Evolutionary conservation across 64 coral and sea anemone species (phyloP), one percentile per base, ranked within the genome.

Genomic region (Montipora cactus): DNA sequence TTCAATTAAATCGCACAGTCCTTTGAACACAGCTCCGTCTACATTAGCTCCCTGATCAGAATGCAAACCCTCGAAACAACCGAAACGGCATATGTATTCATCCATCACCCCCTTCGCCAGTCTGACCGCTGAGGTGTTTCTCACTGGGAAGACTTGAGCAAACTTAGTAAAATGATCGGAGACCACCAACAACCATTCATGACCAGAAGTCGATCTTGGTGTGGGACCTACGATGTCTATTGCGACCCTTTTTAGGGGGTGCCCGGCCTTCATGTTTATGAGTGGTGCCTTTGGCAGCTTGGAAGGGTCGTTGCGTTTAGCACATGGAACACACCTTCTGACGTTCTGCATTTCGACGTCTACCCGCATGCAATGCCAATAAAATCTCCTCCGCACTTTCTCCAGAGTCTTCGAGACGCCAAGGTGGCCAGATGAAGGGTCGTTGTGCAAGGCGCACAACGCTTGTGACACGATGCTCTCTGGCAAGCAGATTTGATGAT

Each of bases 81-180:
- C 78, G 20, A 80, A 80, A 13, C 78, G 78, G 78, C 78, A 48
- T 52, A 80, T 80, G 78, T 52, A 80, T 20, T 80, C 78, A 80
- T 80, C 78, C 78, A 80, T 80, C 78, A 80, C 25, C 15, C 50
- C 3, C 47, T 80, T 80, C 10, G 28, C 47, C 22, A 49, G 53
- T 16, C 7, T 49, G 4, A 59, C 13, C 13, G 57, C 13, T 37
- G 57, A 59, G 13, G 57, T 59, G 57, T 59, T 59, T 13, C 57
- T 59, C 57, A 59, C 12, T 14, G 15, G 15, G 48, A 59, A 59
- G 13, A 3, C 57, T 59, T 59, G 57, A 59, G 57, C 57, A 59
- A 59, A 81, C 25, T 95, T 91, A 14, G 82, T 86, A 18, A 95
- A 95, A 82, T 91, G 91, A 75, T 95, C 76, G 5, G 59, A 67